Percentiles rank a stretch among this genome's conserved stretches.
These are phyloP conservation scores for Stictonetta naevosa DNA, from an alignment of 2,113 vertebrate genomes.

Conservation along the genomic window DNA sequence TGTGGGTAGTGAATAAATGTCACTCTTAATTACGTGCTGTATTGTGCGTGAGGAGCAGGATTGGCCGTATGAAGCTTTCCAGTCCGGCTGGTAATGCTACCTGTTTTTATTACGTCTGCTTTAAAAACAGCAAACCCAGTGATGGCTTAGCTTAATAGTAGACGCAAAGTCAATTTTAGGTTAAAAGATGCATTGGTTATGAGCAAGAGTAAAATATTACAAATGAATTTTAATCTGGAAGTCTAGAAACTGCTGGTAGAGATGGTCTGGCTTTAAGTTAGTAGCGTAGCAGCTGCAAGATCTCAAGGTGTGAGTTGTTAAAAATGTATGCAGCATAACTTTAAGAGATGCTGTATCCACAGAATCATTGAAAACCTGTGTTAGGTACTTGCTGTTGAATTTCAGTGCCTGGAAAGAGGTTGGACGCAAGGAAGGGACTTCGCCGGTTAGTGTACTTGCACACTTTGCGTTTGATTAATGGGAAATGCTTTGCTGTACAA, in stretches of 20 bases:
- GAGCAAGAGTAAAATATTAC: background rate
- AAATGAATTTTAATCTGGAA: background rate
- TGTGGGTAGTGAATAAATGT: conserved; percentile 22
- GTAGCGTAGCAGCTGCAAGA: background rate
- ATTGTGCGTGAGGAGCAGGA: background rate
- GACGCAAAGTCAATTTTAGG: background rate
- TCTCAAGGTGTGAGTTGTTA: background rate
- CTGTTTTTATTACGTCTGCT: background rate
- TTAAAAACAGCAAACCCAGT: background rate
- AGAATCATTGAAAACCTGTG: background rate
- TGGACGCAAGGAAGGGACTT: background rate
- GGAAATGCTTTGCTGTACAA: background rate
- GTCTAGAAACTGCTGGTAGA: background rate
- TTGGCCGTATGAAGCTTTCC: background rate
- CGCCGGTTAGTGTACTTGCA: fast-evolving
- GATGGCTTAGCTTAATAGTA: background rate
- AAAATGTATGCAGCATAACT: background rate
- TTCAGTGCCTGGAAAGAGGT: background rate
- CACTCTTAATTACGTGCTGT: conserved; percentile 6
- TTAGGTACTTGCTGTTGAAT: background rate
- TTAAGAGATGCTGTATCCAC: background rate
- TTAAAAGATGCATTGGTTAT: background rate
- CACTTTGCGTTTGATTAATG: background rate
- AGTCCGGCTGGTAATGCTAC: conserved; percentile 27
- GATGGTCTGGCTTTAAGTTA: background rate